Conservation (phyloP, 2,113 vertebrate genomes). For the Leucoraja erinaceus region DNA sequence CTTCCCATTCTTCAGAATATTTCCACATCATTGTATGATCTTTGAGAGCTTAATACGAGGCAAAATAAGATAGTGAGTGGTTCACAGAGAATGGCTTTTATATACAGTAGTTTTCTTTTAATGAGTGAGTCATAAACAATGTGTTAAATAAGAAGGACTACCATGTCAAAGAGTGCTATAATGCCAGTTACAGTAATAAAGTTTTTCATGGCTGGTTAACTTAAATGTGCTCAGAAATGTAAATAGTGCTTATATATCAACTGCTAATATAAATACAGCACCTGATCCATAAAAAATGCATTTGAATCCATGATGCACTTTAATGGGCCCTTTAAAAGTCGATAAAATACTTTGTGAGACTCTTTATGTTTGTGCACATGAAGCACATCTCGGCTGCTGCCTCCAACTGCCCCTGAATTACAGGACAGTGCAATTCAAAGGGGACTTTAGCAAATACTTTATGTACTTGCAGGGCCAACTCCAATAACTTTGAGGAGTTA, state of each 20-base stretch:
- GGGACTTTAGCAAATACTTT: not conserved
- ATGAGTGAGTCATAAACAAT: conserved; percentile 31
- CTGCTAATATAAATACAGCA: conserved; percentile 31
- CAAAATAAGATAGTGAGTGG: not conserved
- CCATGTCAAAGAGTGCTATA: conserved; percentile 26
- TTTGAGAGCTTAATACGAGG: conserved; percentile 31
- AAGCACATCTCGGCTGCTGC: no score
- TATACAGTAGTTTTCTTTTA: conserved; percentile 34
- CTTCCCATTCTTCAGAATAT: not conserved
- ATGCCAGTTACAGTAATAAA: conserved; percentile 22
- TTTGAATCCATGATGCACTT: conserved; percentile 10
- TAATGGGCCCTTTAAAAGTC: conserved; percentile 10
- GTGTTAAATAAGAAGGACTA: conserved; percentile 28
- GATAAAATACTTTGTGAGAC: not conserved
- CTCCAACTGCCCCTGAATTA: not conserved
- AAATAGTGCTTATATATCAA: conserved; percentile 35
- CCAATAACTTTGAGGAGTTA: not conserved
- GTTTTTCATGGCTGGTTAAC: conserved; percentile 33
- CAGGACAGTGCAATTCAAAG: not conserved
- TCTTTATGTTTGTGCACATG: not conserved
- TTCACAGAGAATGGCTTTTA: conserved; percentile 37
- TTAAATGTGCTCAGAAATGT: conserved; percentile 32
- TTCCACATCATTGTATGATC: not conserved
- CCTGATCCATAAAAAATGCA: conserved; percentile 28
- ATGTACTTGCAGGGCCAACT: not conserved